Conservation (phyloP, 2,888 invertebrate genomes). For the Plusia festucae region DNA sequence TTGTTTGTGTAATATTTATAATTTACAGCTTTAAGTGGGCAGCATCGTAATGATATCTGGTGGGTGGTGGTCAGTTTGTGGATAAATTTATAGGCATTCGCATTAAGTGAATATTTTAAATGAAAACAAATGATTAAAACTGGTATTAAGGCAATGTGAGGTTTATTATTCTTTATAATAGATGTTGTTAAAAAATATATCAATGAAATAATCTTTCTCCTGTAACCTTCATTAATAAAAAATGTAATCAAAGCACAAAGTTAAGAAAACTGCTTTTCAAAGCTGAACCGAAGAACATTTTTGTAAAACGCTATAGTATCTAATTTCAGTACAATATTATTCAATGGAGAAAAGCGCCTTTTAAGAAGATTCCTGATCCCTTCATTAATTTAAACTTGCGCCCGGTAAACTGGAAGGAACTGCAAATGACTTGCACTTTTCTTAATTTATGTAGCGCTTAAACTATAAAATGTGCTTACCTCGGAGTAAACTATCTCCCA, state of each 20-base stretch:
- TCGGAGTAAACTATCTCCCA: slow-evolving; percentile 1
- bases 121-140: background rate
- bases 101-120: background rate
- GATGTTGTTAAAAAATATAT: too few species aligned
- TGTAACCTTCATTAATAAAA: too few species aligned
- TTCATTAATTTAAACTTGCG: slow-evolving; percentile 11
- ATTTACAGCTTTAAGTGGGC: slow-evolving; percentile 13
- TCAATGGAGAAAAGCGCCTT: background rate
- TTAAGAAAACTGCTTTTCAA: too few species aligned
- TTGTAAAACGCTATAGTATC: too few species aligned
- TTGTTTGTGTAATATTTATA: slow-evolving; percentile 6
- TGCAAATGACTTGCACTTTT: slow-evolving; percentile 24
- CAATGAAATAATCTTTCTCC: too few species aligned
- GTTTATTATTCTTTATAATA: too few species aligned
- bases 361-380: background rate
- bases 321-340: background rate
- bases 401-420: slow-evolving; percentile 13
- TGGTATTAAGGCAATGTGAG: background rate
- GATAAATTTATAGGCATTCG: background rate
- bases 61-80: slow-evolving; percentile 10
- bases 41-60: slow-evolving; percentile 7
- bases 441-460: slow-evolving; percentile 37
- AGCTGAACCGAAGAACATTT: too few species aligned
- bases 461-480: slow-evolving; percentile 30
- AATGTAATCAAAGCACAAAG: too few species aligned